Evolutionary conservation across 1,140 invertebrate genomes (phyloP).

Genomic region (Harpegnathos saltator): DNA sequence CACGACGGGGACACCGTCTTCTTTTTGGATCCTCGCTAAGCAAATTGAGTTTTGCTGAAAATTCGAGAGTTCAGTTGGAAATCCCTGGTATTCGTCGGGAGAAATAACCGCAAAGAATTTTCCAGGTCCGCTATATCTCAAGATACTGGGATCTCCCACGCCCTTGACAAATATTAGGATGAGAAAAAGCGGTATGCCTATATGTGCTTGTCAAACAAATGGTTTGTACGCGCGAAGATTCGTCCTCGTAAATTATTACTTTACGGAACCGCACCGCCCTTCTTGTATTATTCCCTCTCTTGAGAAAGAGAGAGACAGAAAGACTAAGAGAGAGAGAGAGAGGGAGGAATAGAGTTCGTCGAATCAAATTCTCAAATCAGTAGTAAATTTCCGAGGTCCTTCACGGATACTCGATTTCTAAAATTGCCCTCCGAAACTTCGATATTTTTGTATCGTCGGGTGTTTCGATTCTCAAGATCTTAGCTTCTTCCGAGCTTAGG

Average conservation of each 20-base stretch:
- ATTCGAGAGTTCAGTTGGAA: neutral
- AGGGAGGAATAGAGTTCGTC: no score
- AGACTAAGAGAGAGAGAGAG: no score
- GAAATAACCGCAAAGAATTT: neutral
- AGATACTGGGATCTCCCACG: neutral
- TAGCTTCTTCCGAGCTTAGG: neutral
- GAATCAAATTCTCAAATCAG: neutral
- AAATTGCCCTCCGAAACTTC: neutral
- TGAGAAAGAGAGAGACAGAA: no score
- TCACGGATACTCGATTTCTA: no score
- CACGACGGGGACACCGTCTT: neutral
- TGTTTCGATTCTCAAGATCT: neutral
- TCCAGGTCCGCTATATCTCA: neutral
- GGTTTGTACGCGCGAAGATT: neutral
- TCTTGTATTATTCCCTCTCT: neutral
- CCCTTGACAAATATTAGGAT: neutral
- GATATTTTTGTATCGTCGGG: neutral
- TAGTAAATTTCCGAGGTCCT: neutral
- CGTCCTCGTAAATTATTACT: neutral
- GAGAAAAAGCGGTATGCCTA: neutral
- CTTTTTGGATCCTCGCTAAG: neutral
- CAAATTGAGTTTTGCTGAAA: neutral
- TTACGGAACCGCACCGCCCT: neutral
- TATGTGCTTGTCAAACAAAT: constrained; percentile 3
- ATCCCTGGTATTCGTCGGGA: neutral